Percentiles rank a stretch among this genome's conserved stretches.
Conservation (phyloP, 2,797 vertebrate genomes). For the Delichon dasypus region DNA sequence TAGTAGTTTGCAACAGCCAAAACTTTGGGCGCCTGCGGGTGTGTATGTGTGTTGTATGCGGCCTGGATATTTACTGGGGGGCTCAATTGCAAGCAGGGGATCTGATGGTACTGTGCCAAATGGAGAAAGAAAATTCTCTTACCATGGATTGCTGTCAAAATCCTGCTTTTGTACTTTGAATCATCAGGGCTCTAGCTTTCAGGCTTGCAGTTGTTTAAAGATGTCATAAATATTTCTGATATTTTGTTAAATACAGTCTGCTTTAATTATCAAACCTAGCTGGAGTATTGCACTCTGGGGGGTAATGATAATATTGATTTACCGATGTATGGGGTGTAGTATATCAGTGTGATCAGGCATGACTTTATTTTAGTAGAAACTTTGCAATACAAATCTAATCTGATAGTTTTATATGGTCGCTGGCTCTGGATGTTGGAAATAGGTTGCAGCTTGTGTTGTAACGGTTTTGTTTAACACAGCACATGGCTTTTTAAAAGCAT, state of each 20-base stretch:
- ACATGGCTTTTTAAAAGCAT: slow-evolving; percentile 33
- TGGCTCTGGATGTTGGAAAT: slow-evolving; percentile 43
- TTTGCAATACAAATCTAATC: slow-evolving; percentile 37
- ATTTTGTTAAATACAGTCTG: slow-evolving; percentile 11
- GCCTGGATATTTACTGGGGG: neutral
- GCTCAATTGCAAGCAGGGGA: neutral
- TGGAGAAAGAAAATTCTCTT: neutral
- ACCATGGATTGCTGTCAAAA: neutral
- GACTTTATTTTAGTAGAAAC: slow-evolving; percentile 34
- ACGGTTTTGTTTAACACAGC: slow-evolving; percentile 19
- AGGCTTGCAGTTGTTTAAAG: slow-evolving; percentile 24
- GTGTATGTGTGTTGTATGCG: neutral
- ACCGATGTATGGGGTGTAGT: neutral
- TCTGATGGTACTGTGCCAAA: neutral
- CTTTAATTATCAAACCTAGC: neutral
- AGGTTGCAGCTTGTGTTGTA: slow-evolving; percentile 14
- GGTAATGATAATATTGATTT: slow-evolving; percentile 5
- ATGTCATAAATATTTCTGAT: slow-evolving; percentile 40
- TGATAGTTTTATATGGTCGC: slow-evolving; percentile 32
- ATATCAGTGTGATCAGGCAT: neutral
- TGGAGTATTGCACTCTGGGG: neutral
- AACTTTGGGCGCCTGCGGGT: neutral
- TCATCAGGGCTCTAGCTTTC: slow-evolving; percentile 1
- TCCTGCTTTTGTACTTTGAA: slow-evolving; percentile 17
- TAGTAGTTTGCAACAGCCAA: neutral